Evolutionary conservation across 2,888 invertebrate genomes (phyloP).

Genomic region (Drosophila affinis): DNA sequence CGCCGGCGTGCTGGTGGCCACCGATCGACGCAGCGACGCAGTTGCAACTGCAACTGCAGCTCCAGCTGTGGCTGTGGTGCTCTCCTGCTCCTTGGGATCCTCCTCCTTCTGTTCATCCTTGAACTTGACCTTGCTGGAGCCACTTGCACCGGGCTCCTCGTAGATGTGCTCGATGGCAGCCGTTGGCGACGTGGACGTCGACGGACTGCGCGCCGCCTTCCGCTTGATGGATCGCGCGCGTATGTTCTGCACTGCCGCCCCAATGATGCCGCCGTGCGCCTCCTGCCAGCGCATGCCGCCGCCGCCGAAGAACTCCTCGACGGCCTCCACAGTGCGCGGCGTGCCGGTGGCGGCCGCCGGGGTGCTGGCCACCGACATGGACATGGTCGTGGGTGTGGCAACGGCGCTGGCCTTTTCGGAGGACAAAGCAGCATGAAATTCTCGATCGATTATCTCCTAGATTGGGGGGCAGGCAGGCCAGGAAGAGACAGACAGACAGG

Average conservation of each 20-base stretch:
- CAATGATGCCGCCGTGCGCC: slow-evolving; percentile 79
- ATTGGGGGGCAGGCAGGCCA: slow-evolving; percentile 36
- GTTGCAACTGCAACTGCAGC: too few species aligned
- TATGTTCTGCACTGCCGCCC: slow-evolving; percentile 78
- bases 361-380: slow-evolving; percentile 45
- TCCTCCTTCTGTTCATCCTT: slow-evolving; percentile 51
- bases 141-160: slow-evolving; percentile 62
- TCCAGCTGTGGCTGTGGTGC: neutral
- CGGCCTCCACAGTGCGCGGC: slow-evolving; percentile 32
- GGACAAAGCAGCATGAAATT: slow-evolving; percentile 84
- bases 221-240: slow-evolving; percentile 79
- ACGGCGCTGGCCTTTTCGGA: slow-evolving; percentile 82
- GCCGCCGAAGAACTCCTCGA: slow-evolving; percentile 54
- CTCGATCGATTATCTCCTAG: slow-evolving; percentile 83
- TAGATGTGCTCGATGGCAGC: slow-evolving; percentile 71
- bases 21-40: slow-evolving; percentile 64
- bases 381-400: slow-evolving; percentile 50
- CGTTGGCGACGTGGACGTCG: slow-evolving; percentile 45
- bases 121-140: slow-evolving; percentile 52
- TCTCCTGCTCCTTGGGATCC: slow-evolving; percentile 8
- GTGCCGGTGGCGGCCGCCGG: slow-evolving; percentile 56
- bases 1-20: slow-evolving; percentile 81
- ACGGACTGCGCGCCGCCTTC: slow-evolving; percentile 44
- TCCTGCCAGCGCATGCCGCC: slow-evolving; percentile 73
- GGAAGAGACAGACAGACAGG: too few species aligned